Conservation (phyloP, 2,888 invertebrate species). For the Encarsia formosa region DNA sequence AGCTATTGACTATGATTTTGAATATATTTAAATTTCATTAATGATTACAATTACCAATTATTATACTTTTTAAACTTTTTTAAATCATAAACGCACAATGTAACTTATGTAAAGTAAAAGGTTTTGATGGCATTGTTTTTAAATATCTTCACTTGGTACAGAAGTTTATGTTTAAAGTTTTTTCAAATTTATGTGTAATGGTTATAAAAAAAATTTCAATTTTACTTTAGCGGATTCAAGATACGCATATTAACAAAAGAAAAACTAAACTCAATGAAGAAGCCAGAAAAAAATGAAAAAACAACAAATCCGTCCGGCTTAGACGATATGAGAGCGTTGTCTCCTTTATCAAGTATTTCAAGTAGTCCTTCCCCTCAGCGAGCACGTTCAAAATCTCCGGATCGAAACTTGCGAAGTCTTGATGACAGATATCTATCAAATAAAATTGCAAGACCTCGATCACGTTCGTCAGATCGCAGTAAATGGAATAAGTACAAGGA, state of each 20-base stretch:
- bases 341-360: conserved; percentile 56
- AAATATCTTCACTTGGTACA: too few relatives aligned
- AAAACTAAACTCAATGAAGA: conserved; percentile 40
- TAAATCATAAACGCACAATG: too few relatives aligned
- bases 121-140: too few relatives aligned
- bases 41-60: too few relatives aligned
- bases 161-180: neutral
- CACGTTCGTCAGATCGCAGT: conserved; percentile 50
- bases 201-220: neutral
- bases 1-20: too few relatives aligned
- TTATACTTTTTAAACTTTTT: too few relatives aligned
- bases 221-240: conserved; percentile 42
- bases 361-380: conserved; percentile 50
- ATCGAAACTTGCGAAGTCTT: conserved; percentile 25
- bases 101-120: too few relatives aligned
- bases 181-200: neutral
- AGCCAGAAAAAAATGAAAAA: conserved; percentile 37
- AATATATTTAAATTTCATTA: too few relatives aligned
- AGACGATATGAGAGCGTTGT: conserved; percentile 52
- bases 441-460: conserved; percentile 37
- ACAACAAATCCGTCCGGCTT: neutral
- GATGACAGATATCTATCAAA: conserved; percentile 41
- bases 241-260: conserved; percentile 48
- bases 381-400: conserved; percentile 42
- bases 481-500: conserved; percentile 56